A percentile compares a stretch with the other conserved stretches of the same genome.
These are phyloP conservation scores for Aelia acuminata DNA, from an alignment of 2,888 invertebrate species.

Conservation along the genomic window DNA sequence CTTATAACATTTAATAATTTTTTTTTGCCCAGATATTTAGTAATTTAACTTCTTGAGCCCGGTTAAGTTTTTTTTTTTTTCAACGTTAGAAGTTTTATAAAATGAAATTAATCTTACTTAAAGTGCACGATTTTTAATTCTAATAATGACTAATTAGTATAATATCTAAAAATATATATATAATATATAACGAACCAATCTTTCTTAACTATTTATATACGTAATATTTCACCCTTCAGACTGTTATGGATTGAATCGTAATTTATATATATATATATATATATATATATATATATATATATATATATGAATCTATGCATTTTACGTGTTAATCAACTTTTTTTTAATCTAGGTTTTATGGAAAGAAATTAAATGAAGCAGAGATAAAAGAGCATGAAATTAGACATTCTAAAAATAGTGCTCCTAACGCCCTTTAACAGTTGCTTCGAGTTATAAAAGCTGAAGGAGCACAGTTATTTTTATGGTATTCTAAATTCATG, in stretches of 20 bases:
- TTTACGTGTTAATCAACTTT: too few species aligned
- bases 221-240: neutral
- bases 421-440: slow-evolving; percentile 14
- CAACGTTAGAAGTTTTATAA: too few species aligned
- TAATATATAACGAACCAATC: neutral
- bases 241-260: neutral
- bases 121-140: neutral
- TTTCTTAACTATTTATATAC: neutral
- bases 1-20: too few species aligned
- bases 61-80: too few species aligned
- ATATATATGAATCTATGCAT: too few species aligned
- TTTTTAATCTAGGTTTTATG: neutral
- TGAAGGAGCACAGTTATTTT: neutral
- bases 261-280: too few species aligned
- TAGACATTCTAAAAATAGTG: slow-evolving; percentile 40
- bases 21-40: too few species aligned
- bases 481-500: slow-evolving; percentile 38
- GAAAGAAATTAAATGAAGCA: neutral
- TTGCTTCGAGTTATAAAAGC: slow-evolving; percentile 26
- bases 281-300: too few species aligned
- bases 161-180: too few species aligned
- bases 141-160: too few species aligned
- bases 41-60: too few species aligned
- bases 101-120: neutral
- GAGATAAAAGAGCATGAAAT: neutral